These are phyloP conservation scores for Hydriomena furcata DNA, from an alignment of 2,888 invertebrate genomes.

Conservation along the genomic window DNA sequence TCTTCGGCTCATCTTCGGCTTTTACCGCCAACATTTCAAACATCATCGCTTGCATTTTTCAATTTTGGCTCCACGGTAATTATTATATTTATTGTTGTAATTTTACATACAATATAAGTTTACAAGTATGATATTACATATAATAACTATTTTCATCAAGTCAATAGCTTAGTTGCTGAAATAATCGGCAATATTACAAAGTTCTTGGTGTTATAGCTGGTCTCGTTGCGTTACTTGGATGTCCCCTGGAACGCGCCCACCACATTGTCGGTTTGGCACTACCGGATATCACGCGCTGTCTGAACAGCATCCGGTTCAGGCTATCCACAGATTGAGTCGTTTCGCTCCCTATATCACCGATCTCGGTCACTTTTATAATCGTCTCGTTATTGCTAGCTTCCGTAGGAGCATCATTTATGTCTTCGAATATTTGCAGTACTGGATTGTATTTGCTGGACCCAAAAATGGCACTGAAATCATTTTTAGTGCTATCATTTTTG, in stretches of 20 bases:
- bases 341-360: background rate
- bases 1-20: too few species aligned
- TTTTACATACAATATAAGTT: too few species aligned
- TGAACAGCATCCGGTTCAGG: background rate
- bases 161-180: too few species aligned
- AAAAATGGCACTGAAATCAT: conserved; percentile 55
- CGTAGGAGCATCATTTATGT: background rate
- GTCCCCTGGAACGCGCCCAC: background rate
- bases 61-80: too few species aligned
- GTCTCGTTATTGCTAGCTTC: background rate
- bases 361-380: background rate
- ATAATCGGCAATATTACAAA: too few species aligned
- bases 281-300: background rate
- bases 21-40: too few species aligned
- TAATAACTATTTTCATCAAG: too few species aligned
- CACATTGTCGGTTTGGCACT: background rate
- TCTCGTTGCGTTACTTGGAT: background rate
- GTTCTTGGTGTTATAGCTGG: background rate
- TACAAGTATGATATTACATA: too few species aligned
- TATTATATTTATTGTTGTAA: too few species aligned
- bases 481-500: too few species aligned
- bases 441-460: conserved; percentile 44
- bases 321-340: background rate
- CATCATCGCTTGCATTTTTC: too few species aligned
- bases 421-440: conserved; percentile 42